These are phyloP conservation scores for Archocentrus centrarchus DNA, from an alignment of 2,113 vertebrate genomes.

Conservation along the genomic window DNA sequence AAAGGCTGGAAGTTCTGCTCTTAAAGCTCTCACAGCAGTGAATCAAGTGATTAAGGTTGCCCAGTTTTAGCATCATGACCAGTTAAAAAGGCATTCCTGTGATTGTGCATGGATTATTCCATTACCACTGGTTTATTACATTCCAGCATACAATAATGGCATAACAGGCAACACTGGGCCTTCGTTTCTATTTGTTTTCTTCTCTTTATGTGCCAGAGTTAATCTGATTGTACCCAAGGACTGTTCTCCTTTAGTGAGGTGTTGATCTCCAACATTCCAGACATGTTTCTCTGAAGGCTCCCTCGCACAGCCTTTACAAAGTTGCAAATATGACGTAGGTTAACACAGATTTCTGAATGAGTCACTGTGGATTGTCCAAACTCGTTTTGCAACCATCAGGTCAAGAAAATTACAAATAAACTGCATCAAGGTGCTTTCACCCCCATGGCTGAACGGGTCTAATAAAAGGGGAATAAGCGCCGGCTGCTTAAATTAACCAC, in stretches of 20 bases:
- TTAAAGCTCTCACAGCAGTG: neutral
- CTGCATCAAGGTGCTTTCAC: neutral
- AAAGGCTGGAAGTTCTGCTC: neutral
- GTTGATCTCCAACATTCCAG: slow-evolving; percentile 1
- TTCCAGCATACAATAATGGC: neutral
- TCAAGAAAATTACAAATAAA: neutral
- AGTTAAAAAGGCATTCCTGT: neutral
- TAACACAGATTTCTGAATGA: neutral
- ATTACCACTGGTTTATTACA: neutral
- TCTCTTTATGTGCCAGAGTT: neutral
- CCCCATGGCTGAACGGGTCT: neutral
- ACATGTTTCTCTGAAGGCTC: neutral
- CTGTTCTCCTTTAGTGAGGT: neutral
- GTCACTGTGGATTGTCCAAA: neutral
- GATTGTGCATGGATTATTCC: neutral
- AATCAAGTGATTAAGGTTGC: neutral
- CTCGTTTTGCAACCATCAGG: neutral
- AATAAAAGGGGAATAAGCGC: neutral
- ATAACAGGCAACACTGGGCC: neutral
- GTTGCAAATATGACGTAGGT: neutral
- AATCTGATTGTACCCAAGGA: neutral
- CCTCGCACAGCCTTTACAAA: neutral
- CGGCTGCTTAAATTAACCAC: neutral
- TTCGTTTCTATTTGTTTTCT: neutral
- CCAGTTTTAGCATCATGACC: neutral